These are phyloP conservation scores for Tribolium castaneum DNA, from an alignment of 1,140 invertebrate genomes.

Conservation along the genomic window DNA sequence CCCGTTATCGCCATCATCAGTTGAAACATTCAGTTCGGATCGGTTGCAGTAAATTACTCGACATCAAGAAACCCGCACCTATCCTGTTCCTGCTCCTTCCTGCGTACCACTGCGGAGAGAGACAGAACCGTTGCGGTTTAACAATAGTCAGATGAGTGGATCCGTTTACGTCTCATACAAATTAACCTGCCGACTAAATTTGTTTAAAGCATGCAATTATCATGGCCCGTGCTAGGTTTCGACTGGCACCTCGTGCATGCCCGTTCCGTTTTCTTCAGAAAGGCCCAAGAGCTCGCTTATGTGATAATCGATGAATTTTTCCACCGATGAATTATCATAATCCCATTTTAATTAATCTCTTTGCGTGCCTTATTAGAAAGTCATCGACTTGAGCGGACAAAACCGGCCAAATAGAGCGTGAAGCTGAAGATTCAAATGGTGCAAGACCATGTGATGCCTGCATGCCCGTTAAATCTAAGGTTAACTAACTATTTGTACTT, in stretches of 20 bases:
- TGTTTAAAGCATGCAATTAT: slow-evolving; percentile 63
- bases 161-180: slow-evolving; percentile 60
- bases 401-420: slow-evolving; percentile 23
- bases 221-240: slow-evolving; percentile 57
- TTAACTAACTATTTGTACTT: slow-evolving; percentile 35
- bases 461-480: slow-evolving; percentile 25
- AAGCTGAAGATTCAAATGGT: slow-evolving; percentile 7
- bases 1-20: slow-evolving; percentile 49
- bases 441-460: slow-evolving; percentile 6
- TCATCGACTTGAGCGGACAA: slow-evolving; percentile 10
- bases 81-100: not conserved
- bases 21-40: slow-evolving; percentile 48
- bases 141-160: slow-evolving; percentile 54
- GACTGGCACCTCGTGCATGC: slow-evolving; percentile 58
- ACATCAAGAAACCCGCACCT: slow-evolving; percentile 19
- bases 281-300: slow-evolving; percentile 1
- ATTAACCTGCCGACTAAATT: slow-evolving; percentile 62
- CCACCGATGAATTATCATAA: slow-evolving; percentile 19
- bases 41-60: slow-evolving; percentile 48
- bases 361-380: slow-evolving; percentile 15
- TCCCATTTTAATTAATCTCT: slow-evolving; percentile 25
- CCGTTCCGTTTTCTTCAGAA: slow-evolving; percentile 34
- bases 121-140: slow-evolving; percentile 41
- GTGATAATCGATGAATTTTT: slow-evolving; percentile 33
- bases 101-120: not conserved